phyloP scores from a whole-genome alignment of 2,113 vertebrate genomes.

The Panthera leo region DNA sequence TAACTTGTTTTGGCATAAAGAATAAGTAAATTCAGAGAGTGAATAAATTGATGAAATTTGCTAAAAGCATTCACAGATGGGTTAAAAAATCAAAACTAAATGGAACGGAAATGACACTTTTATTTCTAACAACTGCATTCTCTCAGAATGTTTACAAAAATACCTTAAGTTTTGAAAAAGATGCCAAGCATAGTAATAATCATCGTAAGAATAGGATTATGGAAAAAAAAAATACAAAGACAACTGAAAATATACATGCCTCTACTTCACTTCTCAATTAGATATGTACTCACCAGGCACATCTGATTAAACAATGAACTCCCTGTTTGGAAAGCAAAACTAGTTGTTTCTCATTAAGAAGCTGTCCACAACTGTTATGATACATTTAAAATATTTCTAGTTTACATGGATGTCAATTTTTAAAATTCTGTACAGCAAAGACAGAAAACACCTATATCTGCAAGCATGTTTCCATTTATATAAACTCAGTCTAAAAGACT shows the following conservation, averaged over 20 bases:
- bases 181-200: conserved; percentile 32
- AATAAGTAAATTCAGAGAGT: conserved; percentile 19
- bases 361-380: not conserved
- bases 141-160: conserved; percentile 21
- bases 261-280: conserved; percentile 38
- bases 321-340: conserved; percentile 43
- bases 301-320: conserved; percentile 52
- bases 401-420: not conserved
- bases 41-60: conserved; percentile 24
- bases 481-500: not conserved
- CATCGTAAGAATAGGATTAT: not conserved
- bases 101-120: not conserved
- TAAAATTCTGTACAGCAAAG: not conserved
- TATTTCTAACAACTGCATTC: not conserved
- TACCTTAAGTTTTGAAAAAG: conserved; percentile 33
- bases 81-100: conserved; percentile 27
- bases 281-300: conserved; percentile 20
- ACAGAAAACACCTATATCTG: not conserved
- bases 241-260: conserved; percentile 55
- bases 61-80: not conserved
- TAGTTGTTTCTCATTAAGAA: conserved; percentile 52
- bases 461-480: not conserved
- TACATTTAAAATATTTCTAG: conserved; percentile 27
- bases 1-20: not conserved
- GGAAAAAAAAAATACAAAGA: conserved; percentile 31